Evolutionary conservation across 2,888 invertebrate genomes (phyloP).

Genomic region (Tachina grossa): DNA sequence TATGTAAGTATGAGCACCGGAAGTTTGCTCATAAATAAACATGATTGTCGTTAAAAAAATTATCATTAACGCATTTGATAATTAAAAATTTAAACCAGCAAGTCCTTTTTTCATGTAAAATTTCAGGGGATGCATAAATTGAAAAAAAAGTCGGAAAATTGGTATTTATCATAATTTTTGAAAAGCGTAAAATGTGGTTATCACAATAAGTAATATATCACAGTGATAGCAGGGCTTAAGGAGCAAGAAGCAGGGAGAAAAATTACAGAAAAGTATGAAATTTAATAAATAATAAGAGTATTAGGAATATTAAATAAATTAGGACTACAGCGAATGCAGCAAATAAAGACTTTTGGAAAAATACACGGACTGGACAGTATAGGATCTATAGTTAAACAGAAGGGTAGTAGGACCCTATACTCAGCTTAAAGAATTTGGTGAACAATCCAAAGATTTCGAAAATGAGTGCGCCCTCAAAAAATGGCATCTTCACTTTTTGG

Average conservation of each 20-base stretch:
- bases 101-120: slow-evolving; percentile 77
- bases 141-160: slow-evolving; percentile 71
- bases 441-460: too few species aligned
- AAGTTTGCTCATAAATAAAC: slow-evolving; percentile 70
- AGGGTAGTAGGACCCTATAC: too few species aligned
- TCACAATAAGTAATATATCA: slow-evolving; percentile 57
- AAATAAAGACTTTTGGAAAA: too few species aligned
- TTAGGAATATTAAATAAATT: background rate
- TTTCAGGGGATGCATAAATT: slow-evolving; percentile 71
- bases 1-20: slow-evolving; percentile 56
- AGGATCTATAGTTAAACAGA: too few species aligned
- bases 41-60: slow-evolving; percentile 75
- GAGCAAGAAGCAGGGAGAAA: background rate
- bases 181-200: slow-evolving; percentile 61
- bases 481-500: too few species aligned
- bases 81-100: slow-evolving; percentile 75
- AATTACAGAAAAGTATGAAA: background rate
- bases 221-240: slow-evolving; percentile 24
- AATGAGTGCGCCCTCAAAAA: too few species aligned
- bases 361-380: too few species aligned
- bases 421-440: too few species aligned
- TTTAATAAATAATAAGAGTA: slow-evolving; percentile 20
- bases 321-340: background rate
- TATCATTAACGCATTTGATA: slow-evolving; percentile 82
- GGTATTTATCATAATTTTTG: slow-evolving; percentile 77